phyloP scores from a whole-genome alignment of 2,797 vertebrate genomes.

The Eupleurogrammus muticus region DNA sequence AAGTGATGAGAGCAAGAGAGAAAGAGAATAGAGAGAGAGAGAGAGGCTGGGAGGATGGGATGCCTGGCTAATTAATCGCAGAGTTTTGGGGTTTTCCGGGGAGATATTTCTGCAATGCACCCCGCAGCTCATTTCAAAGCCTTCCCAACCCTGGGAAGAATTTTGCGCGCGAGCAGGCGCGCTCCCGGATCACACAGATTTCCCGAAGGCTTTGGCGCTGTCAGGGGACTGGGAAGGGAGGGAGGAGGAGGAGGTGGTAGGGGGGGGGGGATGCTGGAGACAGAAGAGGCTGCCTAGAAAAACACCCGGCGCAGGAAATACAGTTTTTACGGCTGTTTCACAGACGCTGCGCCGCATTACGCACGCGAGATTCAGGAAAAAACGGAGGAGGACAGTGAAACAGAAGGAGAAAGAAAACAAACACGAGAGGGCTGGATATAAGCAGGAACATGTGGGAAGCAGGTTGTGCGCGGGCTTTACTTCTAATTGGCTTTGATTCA shows the following conservation, averaged over 20 bases:
- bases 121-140: slow-evolving; percentile 70
- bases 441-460: slow-evolving; percentile 2
- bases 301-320: slow-evolving; percentile 69
- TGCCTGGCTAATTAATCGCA: slow-evolving; percentile 42
- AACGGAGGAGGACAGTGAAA: slow-evolving; percentile 14
- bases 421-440: neutral
- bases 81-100: slow-evolving; percentile 45
- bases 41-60: slow-evolving; percentile 15
- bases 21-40: slow-evolving; percentile 12
- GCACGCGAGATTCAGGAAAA: slow-evolving; percentile 31
- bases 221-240: slow-evolving; percentile 67
- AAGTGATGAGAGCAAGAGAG: slow-evolving; percentile 34
- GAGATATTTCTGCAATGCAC: slow-evolving; percentile 58
- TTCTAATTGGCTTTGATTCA: slow-evolving; percentile 1
- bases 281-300: slow-evolving; percentile 63
- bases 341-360: slow-evolving; percentile 31
- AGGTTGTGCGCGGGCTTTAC: neutral
- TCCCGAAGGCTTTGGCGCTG: slow-evolving; percentile 28
- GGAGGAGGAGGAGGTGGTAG: slow-evolving; percentile 33
- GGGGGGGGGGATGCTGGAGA: slow-evolving; percentile 55
- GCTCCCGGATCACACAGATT: slow-evolving; percentile 51
- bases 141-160: slow-evolving; percentile 59
- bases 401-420: slow-evolving; percentile 9
- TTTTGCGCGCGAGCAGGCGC: slow-evolving; percentile 34
- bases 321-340: slow-evolving; percentile 39